phyloP scores from a whole-genome alignment of 2,888 invertebrate genomes.

The Hirtodrosophila duncani region DNA sequence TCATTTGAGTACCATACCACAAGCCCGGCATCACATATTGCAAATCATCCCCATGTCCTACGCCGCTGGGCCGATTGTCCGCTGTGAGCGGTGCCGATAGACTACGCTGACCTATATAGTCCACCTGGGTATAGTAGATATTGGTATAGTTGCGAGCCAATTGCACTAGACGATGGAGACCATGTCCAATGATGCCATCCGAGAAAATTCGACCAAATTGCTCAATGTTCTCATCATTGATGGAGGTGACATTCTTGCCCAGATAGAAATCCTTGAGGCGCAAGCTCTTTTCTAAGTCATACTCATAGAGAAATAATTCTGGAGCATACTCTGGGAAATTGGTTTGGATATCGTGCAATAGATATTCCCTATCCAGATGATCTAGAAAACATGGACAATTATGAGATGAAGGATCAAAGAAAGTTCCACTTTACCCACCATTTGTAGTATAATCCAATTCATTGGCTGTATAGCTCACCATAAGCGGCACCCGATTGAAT shows the following conservation, averaged over 20 bases:
- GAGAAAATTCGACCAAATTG: constrained; percentile 79
- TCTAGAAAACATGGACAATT: constrained; percentile 11
- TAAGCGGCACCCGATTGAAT: constrained; percentile 81
- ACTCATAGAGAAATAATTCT: constrained; percentile 75
- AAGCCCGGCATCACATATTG: constrained; percentile 63
- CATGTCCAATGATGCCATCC: constrained; percentile 81
- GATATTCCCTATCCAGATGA: constrained; percentile 43
- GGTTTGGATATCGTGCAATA: constrained; percentile 60
- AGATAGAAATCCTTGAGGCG: constrained; percentile 51
- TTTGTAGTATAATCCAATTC: constrained; percentile 79
- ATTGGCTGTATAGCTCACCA: constrained; percentile 82
- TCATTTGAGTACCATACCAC: constrained; percentile 63
- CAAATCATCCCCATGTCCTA: constrained; percentile 69
- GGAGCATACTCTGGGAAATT: constrained; percentile 69
- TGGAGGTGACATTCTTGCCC: constrained; percentile 14
- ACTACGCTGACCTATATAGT: constrained; percentile 81
- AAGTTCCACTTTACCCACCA: constrained; percentile 39
- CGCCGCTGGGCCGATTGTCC: constrained; percentile 72
- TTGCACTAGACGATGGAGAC: constrained; percentile 81
- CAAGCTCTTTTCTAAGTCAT: constrained; percentile 19
- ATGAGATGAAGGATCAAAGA: too few species aligned
- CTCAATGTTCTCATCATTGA: constrained; percentile 36
- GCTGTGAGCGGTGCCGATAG: constrained; percentile 76
- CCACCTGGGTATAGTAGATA: constrained; percentile 82
- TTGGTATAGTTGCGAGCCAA: constrained; percentile 79